Conservation (phyloP, 2,113 vertebrate species). For the Neolamprologus variostigma region DNA sequence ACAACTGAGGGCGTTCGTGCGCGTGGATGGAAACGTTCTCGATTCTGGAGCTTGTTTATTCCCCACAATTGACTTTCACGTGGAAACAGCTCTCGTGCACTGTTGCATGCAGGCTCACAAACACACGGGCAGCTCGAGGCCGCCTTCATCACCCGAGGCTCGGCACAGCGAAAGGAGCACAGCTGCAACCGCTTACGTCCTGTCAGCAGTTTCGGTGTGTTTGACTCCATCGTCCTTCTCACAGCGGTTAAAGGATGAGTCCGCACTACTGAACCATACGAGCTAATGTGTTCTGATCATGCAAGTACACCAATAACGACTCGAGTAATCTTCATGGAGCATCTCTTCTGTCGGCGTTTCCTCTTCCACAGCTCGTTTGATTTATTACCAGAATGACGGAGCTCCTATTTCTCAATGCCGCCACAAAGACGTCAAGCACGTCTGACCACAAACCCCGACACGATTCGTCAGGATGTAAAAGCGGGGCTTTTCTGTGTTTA, state of each 20-base stretch:
- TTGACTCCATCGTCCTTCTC: background rate
- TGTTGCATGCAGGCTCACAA: background rate
- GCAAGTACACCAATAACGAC: background rate
- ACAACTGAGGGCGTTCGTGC: background rate
- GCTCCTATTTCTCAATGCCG: background rate
- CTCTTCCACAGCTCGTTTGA: background rate
- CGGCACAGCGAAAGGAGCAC: background rate
- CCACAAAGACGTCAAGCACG: background rate
- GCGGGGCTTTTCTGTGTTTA: background rate
- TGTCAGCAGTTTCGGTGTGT: conserved; percentile 26
- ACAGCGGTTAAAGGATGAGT: background rate
- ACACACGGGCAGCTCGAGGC: background rate
- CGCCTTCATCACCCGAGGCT: conserved; percentile 20
- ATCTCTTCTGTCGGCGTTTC: background rate
- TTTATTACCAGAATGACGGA: background rate
- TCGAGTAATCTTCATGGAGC: background rate
- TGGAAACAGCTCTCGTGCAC: background rate
- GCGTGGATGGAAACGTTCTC: background rate
- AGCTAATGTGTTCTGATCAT: background rate
- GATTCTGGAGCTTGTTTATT: background rate
- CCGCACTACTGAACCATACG: background rate
- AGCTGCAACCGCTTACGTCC: conserved; percentile 22
- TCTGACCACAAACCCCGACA: background rate
- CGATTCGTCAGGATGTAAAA: background rate
- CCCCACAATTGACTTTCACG: background rate